Evolutionary conservation across 2,797 vertebrate genomes (phyloP), one percentile per base, ranked within the genome.

Genomic region (Neoniphon sammara): DNA sequence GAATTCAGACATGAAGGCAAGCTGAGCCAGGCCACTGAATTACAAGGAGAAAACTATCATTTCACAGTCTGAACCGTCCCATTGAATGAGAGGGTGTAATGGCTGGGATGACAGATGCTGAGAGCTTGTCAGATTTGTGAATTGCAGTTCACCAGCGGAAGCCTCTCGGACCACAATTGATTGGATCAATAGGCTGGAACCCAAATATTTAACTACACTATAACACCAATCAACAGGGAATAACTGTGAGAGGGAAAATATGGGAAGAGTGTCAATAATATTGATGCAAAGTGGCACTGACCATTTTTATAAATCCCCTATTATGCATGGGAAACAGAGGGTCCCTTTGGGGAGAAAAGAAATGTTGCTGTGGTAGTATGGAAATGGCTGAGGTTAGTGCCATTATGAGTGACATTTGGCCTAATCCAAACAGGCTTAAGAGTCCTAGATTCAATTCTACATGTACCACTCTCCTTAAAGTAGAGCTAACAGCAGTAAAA

Each of bases 201-300:
- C 77, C 66, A 81, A 89, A 87, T 87, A 84, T 88, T 77, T 84
- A 66, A 85, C 70, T 66, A 64, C 18, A 64, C 47, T 61, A 68
- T 87, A 84, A 77, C 47, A 73, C 61, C 68, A 77, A 77, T 83
- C 70, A 63, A 73, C 54, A 66, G 20, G 55, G 61, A 57, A 75
- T 77, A 74, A 68, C 46, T 56, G 46, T 36, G 23, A 70, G 36
- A 56, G 36, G 27, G 42, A 31, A 53, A 78, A 75, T 56, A 42
- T 56, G 25, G 23, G 20, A 53, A 60, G 1, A 5, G 4, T 21
- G 64, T 70, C 82, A 73, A 85, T 87, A 80, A 47, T 60, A 85
- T 70, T 63, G 59, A 86, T 31, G 46, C 0, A 0, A 61, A 84
- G 53, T 46, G 56, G 79, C 74, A 58, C 70, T 60, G 58, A 14